phyloP scores from a whole-genome alignment of 2,797 vertebrate species.

The Scleropages formosus region DNA sequence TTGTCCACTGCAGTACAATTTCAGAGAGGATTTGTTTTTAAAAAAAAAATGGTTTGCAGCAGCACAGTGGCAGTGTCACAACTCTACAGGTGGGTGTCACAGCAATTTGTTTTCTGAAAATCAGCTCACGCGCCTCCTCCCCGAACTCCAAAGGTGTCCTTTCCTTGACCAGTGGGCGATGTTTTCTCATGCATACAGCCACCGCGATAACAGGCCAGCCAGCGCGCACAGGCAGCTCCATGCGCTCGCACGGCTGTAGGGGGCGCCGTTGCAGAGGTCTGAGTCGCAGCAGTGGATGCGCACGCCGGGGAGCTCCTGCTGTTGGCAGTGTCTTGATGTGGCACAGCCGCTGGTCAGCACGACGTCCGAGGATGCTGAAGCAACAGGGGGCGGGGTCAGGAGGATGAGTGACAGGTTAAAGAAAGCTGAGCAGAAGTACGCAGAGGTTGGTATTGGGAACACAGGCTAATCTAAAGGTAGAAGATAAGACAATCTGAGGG shows the following conservation, averaged over 20 bases:
- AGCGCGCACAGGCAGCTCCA: constrained; percentile 56
- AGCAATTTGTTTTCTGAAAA: too few relatives aligned
- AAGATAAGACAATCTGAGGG: not conserved
- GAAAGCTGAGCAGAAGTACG: not conserved
- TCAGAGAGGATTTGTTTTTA: constrained; percentile 31
- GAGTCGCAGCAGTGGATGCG: constrained; percentile 77
- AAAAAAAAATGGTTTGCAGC: constrained; percentile 19
- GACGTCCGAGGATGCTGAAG: constrained; percentile 79
- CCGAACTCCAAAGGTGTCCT: not conserved
- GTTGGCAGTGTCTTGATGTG: constrained; percentile 88
- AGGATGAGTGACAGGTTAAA: constrained; percentile 20
- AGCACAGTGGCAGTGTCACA: not conserved
- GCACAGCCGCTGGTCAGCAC: constrained; percentile 85
- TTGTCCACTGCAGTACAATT: constrained; percentile 22
- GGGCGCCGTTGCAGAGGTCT: constrained; percentile 74
- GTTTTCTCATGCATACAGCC: constrained; percentile 59
- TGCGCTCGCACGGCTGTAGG: constrained; percentile 40
- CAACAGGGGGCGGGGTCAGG: constrained; percentile 30
- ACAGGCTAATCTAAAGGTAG: constrained; percentile 1
- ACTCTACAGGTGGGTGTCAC: too few relatives aligned
- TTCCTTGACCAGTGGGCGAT: constrained; percentile 22
- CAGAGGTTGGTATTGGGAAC: not conserved
- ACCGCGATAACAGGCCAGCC: constrained; percentile 53
- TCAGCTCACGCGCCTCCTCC: too few relatives aligned
- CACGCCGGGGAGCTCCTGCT: constrained; percentile 84